Conservation (phyloP, 1,140 invertebrate species). For the Euwallacea similis region DNA sequence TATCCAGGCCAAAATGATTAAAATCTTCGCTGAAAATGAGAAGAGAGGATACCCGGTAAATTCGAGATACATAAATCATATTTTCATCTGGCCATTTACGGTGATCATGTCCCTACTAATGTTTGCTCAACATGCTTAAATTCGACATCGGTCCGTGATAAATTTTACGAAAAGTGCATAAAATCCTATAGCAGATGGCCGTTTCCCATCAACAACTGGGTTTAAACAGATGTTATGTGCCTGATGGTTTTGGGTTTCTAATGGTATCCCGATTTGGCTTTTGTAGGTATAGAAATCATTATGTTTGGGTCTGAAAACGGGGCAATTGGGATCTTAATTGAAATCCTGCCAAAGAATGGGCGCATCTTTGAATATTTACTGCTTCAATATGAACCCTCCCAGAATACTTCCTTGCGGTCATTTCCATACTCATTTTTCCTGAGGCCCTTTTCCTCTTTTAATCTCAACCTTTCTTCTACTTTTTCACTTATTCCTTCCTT, state of each 20-base stretch:
- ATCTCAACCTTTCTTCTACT: no score
- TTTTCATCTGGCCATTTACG: background rate
- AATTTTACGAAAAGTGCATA: conserved; percentile 4
- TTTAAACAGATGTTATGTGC: background rate
- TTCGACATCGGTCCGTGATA: background rate
- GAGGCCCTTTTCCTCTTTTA: no score
- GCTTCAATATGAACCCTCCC: no score
- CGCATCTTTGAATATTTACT: no score
- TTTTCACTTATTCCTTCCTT: no score
- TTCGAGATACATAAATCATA: background rate
- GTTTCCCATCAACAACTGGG: background rate
- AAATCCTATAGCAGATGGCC: background rate
- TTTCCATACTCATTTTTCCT: no score
- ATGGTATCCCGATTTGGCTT: background rate
- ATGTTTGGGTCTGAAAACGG: background rate
- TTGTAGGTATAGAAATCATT: background rate
- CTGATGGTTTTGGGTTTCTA: background rate
- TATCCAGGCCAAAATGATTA: no score
- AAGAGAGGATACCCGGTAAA: no score
- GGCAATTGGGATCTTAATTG: no score
- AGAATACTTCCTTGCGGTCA: no score
- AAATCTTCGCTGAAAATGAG: no score
- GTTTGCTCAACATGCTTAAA: conserved; percentile 4
- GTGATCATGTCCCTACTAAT: background rate
- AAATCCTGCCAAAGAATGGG: no score